phyloP scores from a whole-genome alignment of 2,113 vertebrate genomes.

The Burhinus oedicnemus region DNA sequence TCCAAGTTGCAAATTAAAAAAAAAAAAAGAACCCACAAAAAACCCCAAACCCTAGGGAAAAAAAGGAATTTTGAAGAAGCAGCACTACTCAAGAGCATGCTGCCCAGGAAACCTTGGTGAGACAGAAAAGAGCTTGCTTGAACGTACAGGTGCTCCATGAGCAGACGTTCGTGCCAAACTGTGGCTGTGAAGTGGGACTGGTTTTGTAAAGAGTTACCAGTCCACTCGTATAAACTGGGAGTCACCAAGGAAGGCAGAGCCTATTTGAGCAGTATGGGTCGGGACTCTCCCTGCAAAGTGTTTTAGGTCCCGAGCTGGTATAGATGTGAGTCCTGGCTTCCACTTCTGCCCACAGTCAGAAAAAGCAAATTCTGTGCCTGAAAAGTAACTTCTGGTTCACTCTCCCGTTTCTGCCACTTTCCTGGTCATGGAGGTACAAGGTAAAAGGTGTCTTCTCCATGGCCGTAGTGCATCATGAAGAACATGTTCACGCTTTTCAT shows the following conservation, averaged over 20 bases:
- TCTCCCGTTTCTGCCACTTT: neutral
- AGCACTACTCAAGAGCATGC: accelerated
- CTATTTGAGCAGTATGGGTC: neutral
- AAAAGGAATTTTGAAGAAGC: neutral
- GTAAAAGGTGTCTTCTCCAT: neutral
- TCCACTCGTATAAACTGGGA: neutral
- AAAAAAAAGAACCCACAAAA: too few species aligned
- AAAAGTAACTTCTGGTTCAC: neutral
- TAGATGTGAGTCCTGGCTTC: accelerated
- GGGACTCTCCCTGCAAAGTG: too few species aligned
- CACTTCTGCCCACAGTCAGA: neutral
- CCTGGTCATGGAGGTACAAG: neutral
- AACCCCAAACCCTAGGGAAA: accelerated
- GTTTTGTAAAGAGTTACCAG: neutral
- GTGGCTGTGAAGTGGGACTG: neutral
- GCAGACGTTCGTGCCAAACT: neutral
- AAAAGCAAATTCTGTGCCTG: neutral
- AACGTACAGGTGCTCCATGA: accelerated
- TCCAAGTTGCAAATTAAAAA: neutral
- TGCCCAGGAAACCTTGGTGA: neutral
- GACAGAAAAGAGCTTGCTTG: neutral
- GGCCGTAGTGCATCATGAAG: accelerated
- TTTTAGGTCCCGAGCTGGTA: neutral
- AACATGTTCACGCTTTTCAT: accelerated
- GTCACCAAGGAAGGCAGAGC: too few species aligned